These are phyloP conservation scores for Arvicanthis niloticus DNA, from an alignment of 2,113 vertebrate genomes.

Conservation along the genomic window DNA sequence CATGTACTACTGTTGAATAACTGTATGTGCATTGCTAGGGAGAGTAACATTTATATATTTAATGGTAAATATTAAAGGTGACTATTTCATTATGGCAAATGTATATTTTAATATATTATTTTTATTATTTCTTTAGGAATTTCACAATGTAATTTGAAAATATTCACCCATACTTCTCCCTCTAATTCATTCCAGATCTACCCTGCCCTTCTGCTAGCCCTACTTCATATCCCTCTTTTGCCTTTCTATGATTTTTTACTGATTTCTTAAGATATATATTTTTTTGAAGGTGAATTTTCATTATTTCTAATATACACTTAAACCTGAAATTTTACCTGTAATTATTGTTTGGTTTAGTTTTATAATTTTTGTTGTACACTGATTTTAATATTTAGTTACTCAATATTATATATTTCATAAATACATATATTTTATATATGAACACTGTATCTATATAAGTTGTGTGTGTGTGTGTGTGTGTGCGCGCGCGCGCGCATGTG, in stretches of 20 bases:
- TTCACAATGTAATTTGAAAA: neutral
- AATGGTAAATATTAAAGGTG: neutral
- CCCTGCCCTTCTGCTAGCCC: neutral
- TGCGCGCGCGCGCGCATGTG: too few relatives aligned
- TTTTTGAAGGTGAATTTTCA: neutral
- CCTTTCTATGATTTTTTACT: neutral
- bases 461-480: too few relatives aligned
- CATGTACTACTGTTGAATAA: conserved; percentile 2
- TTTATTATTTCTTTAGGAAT: neutral
- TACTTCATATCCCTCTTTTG: neutral
- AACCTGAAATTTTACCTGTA: neutral
- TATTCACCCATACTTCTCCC: neutral
- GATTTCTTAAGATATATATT: neutral
- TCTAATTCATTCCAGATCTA: neutral
- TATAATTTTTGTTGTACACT: neutral
- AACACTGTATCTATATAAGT: neutral
- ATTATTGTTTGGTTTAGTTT: neutral
- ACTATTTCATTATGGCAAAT: conserved; percentile 27
- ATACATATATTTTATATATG: neutral
- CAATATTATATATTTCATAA: neutral
- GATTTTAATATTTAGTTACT: neutral
- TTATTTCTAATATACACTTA: neutral
- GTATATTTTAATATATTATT: neutral
- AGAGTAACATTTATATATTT: neutral
- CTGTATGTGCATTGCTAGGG: neutral